Conservation (phyloP, 2,888 invertebrate species). For the Cryptocephalus moraei region DNA sequence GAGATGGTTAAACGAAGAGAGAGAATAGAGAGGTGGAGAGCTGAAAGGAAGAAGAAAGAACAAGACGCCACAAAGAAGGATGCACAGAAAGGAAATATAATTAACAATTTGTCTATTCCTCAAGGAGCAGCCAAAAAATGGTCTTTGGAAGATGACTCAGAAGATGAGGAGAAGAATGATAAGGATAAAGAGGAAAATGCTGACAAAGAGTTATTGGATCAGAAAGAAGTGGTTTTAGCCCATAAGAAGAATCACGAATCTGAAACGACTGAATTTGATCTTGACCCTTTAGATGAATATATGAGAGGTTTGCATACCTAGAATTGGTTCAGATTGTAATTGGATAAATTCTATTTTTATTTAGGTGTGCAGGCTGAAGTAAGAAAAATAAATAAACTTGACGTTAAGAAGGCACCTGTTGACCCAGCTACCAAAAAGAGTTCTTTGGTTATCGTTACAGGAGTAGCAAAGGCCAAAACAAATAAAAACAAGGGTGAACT, state of each 20-base stretch:
- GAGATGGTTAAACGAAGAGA: slow-evolving; percentile 96
- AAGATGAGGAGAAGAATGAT: slow-evolving; percentile 61
- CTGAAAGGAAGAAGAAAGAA: slow-evolving; percentile 83
- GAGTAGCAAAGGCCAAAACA: slow-evolving; percentile 67
- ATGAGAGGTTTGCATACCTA: slow-evolving; percentile 62
- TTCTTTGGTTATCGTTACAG: slow-evolving; percentile 57
- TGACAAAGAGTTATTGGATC: slow-evolving; percentile 19
- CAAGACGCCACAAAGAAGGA: slow-evolving; percentile 72
- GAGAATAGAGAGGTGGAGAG: slow-evolving; percentile 91
- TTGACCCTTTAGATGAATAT: slow-evolving; percentile 94
- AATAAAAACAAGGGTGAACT: slow-evolving; percentile 87
- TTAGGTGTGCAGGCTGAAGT: slow-evolving; percentile 63
- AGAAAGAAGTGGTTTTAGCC: slow-evolving; percentile 10
- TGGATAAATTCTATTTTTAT: not conserved
- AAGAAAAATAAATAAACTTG: slow-evolving; percentile 65
- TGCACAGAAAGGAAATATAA: slow-evolving; percentile 52
- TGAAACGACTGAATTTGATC: slow-evolving; percentile 79
- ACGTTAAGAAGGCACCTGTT: slow-evolving; percentile 43
- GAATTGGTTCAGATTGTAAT: not conserved
- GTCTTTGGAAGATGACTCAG: slow-evolving; percentile 94
- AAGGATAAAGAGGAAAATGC: slow-evolving; percentile 5
- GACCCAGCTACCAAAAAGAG: slow-evolving; percentile 38
- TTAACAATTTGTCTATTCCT: slow-evolving; percentile 32
- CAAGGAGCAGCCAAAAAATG: slow-evolving; percentile 64
- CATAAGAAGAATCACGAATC: slow-evolving; percentile 22